Evolutionary conservation across 1,140 invertebrate species (phyloP), one percentile per base, ranked within the genome.

Genomic region (Liolophura sinensis): DNA sequence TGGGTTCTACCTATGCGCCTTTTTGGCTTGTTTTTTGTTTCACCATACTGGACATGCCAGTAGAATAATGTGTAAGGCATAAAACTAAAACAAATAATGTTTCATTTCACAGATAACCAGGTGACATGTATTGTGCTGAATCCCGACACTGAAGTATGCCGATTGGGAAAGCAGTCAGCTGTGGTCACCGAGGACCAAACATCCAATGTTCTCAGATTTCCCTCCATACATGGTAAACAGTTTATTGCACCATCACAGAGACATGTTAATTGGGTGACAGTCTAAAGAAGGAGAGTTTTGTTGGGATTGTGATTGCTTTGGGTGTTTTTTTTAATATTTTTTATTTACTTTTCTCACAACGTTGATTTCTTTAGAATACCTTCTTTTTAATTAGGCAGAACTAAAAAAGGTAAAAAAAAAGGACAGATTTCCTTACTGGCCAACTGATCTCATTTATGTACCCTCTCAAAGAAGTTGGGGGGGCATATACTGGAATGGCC

Each of bases 181-280:
- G 55, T 79, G 18, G 64, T 82, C 51, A 78, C 78, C 18, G 66
- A 73, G 52, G 76, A 79, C 25, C 64, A 75, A 20, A 70, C 70
- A 25, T 76, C 73, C 62, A 66, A 71, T 31, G 61, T 78, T 24
- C 56, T 81, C 31, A 73, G 69, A 60, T 82, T 82, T 71, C 67
- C 74, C 58, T 73, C 66, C 61, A 75, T 78, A 46, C 79, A 81
- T 69, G 74, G 79, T 80, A 72, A 69, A 75, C 72, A 54, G n/a
- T n/a, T 22, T 47, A 24, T 65, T 18, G 3, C 55, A 25, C 12
- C 24, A 25, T 27, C 6, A 52, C 15, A 16, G 6, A 24, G 22
- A 27, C n/a, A 20, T 18, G 27, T 31, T 48, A 15, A 48, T 40
- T 18, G 15, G 20, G 20, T 40, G 56, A 1, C 16, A 25, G n/a